Base-by-base conservation (phyloP, 2,888 invertebrate genomes). In the Carterocephalus palaemon region DNA sequence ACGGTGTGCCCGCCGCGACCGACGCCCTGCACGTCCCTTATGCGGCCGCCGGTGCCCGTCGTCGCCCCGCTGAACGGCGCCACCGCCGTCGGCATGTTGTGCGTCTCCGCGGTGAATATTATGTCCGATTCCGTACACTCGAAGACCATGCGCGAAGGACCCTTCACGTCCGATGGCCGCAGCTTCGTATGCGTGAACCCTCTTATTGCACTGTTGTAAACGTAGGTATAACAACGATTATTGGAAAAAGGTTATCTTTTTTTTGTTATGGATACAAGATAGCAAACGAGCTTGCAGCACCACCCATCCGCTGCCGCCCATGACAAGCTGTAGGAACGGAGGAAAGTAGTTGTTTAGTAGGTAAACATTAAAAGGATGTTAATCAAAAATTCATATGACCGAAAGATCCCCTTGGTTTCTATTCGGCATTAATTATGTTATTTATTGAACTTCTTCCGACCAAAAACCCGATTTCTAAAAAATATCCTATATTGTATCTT, bases 31-130 rank as follows among this genome's bases (percentile, higher is more conserved):
- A 98, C 95, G 78, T 99, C 99, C 48, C 98, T 88, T 45, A 99
- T 92, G 26, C 99, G 89, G 0, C 99, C 99, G 0, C 99, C 99
- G 0, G 98, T 98, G 13, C 99, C 99, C 0, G 99, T 99, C 0
- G 98, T 97, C 0, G 99, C 98, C 0, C 99, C 99, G 78, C 97
- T 97, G 58, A 99, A 99, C 0, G 98, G 98, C 0, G 98, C 97
- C 5, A 99, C 97, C 0, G 97, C 97, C 0, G 97, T 98, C 1
- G 97, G 97, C 89, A 99, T 99, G 74, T 99, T 99, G 78, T 99
- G 99, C 0, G 99, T 99, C 85, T 99, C 99, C 0, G 99, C 99
- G 0, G 99, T 99, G 70, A 99, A 98, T 64, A 98, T 96, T 23
- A 99, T 91, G 76, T 99, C 96, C 0, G 95, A 93, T 8, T 91